Base-by-base conservation (phyloP, 2,888 invertebrate species). In the Schizaphis graminum region DNA sequence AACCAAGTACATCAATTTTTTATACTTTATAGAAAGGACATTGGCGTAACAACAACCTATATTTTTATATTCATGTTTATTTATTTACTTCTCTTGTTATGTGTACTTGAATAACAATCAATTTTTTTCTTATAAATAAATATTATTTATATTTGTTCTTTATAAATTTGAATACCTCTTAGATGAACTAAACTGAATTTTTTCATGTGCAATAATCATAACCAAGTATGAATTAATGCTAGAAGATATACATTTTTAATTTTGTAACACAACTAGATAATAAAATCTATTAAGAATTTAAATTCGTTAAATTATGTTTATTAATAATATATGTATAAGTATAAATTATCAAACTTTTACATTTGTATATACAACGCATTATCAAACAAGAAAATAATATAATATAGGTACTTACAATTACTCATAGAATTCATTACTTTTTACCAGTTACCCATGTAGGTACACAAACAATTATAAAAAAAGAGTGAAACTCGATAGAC, bases 401-500 rank as follows among this genome's bases (percentile, higher is more conserved):
- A 47, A 47, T 47, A 47, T 47, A n/a, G n/a, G n/a, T n/a, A 47
- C 44, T 26, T 35, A 35, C n/a, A 44, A 10, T 57, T 44, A 56
- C 21, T 61, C n/a, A 67, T 49, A 90, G 24, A 41, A 61, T 61
- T 61, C 47, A 87, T 87, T 92, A 86, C 57, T 85, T n/a, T 24
- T 92, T 35, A 49, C 85, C 44, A 41, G n/a, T 91, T 57, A 49
- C 57, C 24, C 67, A 35, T 49, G 61, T 13, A 26, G 53, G 53
- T 26, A 88, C 11, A 90, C 67, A 88, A 77, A 87, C 7, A 92
- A 88, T 88, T 49, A 88, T 44, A 61, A 77, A 92, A 77, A 92
- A 92, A 92, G 61, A 92, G 92, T 88, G 92, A 92, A 92, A 92
- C 67, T 77, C 10, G 67, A 88, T 56, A 89, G 44, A 89, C 77